These are phyloP conservation scores for Drosophila hydei DNA, from an alignment of 1,140 invertebrate genomes.

Conservation along the genomic window DNA sequence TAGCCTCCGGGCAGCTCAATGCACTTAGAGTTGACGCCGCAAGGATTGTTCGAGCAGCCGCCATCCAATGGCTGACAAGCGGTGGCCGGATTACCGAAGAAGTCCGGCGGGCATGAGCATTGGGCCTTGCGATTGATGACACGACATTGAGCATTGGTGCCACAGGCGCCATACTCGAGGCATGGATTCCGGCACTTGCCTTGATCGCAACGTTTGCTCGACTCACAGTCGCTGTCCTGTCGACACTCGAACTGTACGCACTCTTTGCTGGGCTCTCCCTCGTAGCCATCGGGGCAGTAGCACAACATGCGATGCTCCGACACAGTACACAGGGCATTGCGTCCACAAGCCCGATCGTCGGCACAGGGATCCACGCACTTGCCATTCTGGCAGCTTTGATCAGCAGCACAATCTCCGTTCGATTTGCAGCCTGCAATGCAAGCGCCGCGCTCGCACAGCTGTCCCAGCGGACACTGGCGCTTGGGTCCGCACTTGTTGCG, in stretches of 20 bases:
- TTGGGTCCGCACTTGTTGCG: slow-evolving; percentile 83
- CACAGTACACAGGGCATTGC: slow-evolving; percentile 90
- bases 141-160: slow-evolving; percentile 93
- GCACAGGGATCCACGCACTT: slow-evolving; percentile 92
- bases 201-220: slow-evolving; percentile 89
- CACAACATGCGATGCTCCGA: slow-evolving; percentile 92
- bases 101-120: slow-evolving; percentile 93
- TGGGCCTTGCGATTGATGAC: slow-evolving; percentile 90
- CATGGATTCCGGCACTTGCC: slow-evolving; percentile 94
- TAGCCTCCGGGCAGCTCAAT: slow-evolving; percentile 89
- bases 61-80: slow-evolving; percentile 88
- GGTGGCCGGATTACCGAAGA: slow-evolving; percentile 91
- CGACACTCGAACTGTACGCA: slow-evolving; percentile 91
- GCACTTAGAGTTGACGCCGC: slow-evolving; percentile 93
- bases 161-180: slow-evolving; percentile 89
- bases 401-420: slow-evolving; percentile 91
- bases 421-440: slow-evolving; percentile 90
- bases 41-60: slow-evolving; percentile 91
- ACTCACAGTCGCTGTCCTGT: slow-evolving; percentile 90
- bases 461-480: slow-evolving; percentile 82
- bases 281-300: slow-evolving; percentile 92
- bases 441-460: slow-evolving; percentile 87
- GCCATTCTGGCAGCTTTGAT: slow-evolving; percentile 90
- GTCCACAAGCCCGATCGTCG: slow-evolving; percentile 87
- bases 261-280: slow-evolving; percentile 90